Base-by-base conservation (phyloP, 2,888 invertebrate genomes). In the Dendrolimus houi region DNA sequence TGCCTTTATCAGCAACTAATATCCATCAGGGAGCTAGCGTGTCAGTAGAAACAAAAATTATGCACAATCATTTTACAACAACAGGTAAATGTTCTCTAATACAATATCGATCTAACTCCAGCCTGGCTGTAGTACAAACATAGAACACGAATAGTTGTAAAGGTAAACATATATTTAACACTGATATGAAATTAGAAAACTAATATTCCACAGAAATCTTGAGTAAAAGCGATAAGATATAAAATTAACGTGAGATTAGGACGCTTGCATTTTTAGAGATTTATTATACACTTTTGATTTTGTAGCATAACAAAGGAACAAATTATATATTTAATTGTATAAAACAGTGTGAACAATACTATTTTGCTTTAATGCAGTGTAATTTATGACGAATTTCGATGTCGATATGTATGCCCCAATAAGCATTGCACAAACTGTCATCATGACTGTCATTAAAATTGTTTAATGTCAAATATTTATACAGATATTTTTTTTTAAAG, bases 61-160 rank as follows among this genome's bases (percentile, higher is more conserved):
- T 80, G 80, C 81, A 81, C 77, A 78, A 71, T 85, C 83, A 87
- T 86, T 83, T 81, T 75, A 80, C 74, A 71, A 79, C 71, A 80
- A 77, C 75, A 73, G 71, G 73, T 70, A 74, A 72, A 65, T 68
- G 69, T 47, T 29, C 71, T 71, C 66, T 66, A 65, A 68, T 72
- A 71, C 62, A 74, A 70, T 81, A 82, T 83, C 77, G 80, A 83
- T 81, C 82, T 67, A 78, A 79, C 69, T 76, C 62, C 68, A 74
- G 62, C 66, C 65, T 70, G 64, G 64, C 70, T n/a, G n/a, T n/a
- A n/a, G n/a, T n/a, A 75, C 75, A 72, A 76, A 76, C 71, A 73
- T 67, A 74, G 64, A 75, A 65, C 64, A 72, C 71, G 59, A 69
- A 70, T 72, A 72, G 60, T 72, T 64, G 62, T 56, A 71, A 78